phyloP scores from a whole-genome alignment of 1,140 invertebrate genomes.

The Drosophila kikkawai region DNA sequence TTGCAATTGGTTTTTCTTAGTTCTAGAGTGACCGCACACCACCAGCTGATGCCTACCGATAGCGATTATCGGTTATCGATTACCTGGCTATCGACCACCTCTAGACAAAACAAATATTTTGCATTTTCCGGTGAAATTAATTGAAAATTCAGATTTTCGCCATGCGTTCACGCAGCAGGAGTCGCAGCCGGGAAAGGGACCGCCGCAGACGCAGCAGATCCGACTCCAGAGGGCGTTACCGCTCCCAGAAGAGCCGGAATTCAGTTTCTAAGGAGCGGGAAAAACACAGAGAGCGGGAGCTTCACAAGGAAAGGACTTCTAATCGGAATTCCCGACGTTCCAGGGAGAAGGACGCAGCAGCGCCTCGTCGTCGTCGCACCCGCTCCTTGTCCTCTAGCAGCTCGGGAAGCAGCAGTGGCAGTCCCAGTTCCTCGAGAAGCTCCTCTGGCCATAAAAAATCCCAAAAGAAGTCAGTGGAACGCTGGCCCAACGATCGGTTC shows the following conservation, averaged over 20 bases:
- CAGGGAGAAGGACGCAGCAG: constrained; percentile 10
- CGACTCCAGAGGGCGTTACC: constrained; percentile 9
- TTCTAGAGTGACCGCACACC: neutral
- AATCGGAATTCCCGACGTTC: constrained; percentile 17
- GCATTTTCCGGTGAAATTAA: constrained; percentile 32
- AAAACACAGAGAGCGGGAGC: constrained; percentile 15
- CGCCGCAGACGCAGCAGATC: constrained; percentile 28
- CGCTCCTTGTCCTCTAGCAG: constrained; percentile 37
- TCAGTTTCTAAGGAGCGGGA: constrained; percentile 44
- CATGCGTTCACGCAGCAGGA: constrained; percentile 65
- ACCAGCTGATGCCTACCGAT: constrained; percentile 14
- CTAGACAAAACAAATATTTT: constrained; percentile 20
- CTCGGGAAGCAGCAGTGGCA: constrained; percentile 22
- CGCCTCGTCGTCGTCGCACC: constrained; percentile 11
- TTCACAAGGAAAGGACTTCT: neutral
- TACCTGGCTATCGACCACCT: neutral
- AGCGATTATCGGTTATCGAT: constrained; percentile 1
- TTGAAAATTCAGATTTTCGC: neutral
- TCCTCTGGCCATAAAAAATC: constrained; percentile 18
- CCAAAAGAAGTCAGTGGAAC: constrained; percentile 61
- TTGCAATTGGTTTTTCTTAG: constrained; percentile 5
- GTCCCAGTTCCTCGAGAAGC: constrained; percentile 30
- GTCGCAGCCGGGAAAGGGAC: constrained; percentile 50
- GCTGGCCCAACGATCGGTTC: constrained; percentile 85
- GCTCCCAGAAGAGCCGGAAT: constrained; percentile 20